Base-by-base conservation (phyloP, 2,888 invertebrate genomes). In the Dasypogon diadema region DNA sequence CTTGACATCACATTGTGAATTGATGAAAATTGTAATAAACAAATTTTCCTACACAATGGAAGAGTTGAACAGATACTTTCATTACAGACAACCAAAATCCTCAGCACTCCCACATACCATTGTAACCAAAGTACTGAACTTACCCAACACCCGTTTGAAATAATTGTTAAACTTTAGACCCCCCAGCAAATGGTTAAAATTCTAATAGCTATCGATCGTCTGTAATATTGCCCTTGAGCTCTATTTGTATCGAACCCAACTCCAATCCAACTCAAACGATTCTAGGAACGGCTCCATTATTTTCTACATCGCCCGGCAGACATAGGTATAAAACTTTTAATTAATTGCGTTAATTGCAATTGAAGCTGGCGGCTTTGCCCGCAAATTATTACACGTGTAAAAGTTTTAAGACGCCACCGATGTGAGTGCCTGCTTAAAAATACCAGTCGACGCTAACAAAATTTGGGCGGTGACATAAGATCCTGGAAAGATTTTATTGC, bases 301-400 rank as follows among this genome's bases (percentile, higher is more conserved):
- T 5, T 42, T 42, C 42, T n/a, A 8, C 42, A 42, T 2, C 2
- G 5, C 5, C 42, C 6, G 2, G 42, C 0, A 42, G n/a, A n/a
- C 54, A 6, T 1, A 2, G 46, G 14, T 10, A 10, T 68, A 16
- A 68, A 68, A 46, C 26, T 68, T 68, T 68, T 68, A 68, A 68
- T 68, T 48, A 68, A 68, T 26, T 48, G 65, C 34, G 48, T 68
- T 48, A 68, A 68, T 26, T 48, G 65, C 46, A 68, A 68, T 68
- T 48, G 48, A 1, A 42, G 2, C 65, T 48, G 46, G 18, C 48
- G 65, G 26, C 26, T 14, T 48, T 26, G 16, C n/a, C n/a, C 26
- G 6, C 48, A 48, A 48, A 65, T 24, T 65, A 48, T 48, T 65
- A 68, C 48, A 68, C 65, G 48, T 48, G 48, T 48, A 37, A 42